Evolutionary conservation across 2,797 vertebrate genomes (phyloP), one percentile per base, ranked within the genome.

Genomic region (Phoxinus dragarum): DNA sequence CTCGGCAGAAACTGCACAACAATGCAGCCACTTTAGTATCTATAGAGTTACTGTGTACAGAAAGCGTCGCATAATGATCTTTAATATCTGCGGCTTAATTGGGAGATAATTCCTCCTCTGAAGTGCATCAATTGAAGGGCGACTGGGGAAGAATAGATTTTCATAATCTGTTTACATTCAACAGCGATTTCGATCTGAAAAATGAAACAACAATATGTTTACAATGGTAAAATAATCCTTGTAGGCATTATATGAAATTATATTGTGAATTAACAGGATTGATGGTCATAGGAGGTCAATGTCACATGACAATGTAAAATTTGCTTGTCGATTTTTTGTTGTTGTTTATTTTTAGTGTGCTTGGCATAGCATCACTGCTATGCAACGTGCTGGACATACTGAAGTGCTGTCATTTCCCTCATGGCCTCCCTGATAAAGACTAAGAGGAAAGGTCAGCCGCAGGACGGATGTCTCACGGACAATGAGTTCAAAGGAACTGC

Each of bases 41-140:
- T 52, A 49, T 54, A 83, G 81, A 75, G 72, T 54, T 75, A 40
- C 81, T 82, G 52, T 76, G 61, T 76, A 84, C 59, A 68, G 66
- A 38, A 54, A 78, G 52, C 86, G 8, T 31, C 64, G 82, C 59
- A 75, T 84, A 82, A 88, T 86, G 88, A 84, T 82, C 73, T 86
- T 84, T 88, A 74, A 89, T 82, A 84, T 88, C 84, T 80, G n/a
- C 64, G 36, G 73, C 54, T 87, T 84, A 86, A 86, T 80, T 61
- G 66, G 72, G 36, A 54, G 80, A 68, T 80, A 80, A 64, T 68
- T 69, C 71, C 64, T 74, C 7, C 11, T 84, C 77, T 54, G 49
- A 71, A 86, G 68, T 61, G 6, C 61, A 64, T 77, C 40, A 9
- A 61, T 47, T 23, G 34, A 73, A 73, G 74, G 75, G 75, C 27